Percentiles rank a stretch among this genome's conserved stretches.
These are phyloP conservation scores for Phaedon cochleariae DNA, from an alignment of 2,888 invertebrate genomes.

Conservation along the genomic window DNA sequence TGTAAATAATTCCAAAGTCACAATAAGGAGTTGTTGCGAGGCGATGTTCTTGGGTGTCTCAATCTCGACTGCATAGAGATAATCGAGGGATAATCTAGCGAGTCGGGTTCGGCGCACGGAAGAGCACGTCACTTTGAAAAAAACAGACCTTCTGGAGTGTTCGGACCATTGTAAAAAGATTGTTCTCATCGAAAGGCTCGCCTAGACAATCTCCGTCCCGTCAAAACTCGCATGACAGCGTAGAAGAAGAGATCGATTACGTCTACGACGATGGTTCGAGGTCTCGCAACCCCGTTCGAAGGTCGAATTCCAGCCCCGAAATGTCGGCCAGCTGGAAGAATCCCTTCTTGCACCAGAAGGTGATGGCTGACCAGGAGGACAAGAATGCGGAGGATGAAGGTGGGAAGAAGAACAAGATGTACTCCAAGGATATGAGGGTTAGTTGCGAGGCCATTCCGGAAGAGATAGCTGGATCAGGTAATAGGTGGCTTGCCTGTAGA, in stretches of 20 bases:
- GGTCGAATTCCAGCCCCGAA: constrained; percentile 92
- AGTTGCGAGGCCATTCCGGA: constrained; percentile 92
- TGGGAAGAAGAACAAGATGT: constrained; percentile 70
- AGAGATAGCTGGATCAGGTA: constrained; percentile 77
- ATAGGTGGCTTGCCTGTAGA: constrained; percentile 8
- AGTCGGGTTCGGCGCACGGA: neutral
- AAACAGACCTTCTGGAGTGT: constrained; percentile 8
- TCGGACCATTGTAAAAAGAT: neutral
- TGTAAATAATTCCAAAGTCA: too few species aligned
- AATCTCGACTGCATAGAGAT: too few species aligned
- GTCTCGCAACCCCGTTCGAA: constrained; percentile 82
- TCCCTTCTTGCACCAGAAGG: constrained; percentile 68
- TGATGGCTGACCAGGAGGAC: constrained; percentile 48
- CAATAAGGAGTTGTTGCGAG: too few species aligned
- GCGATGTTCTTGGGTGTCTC: too few species aligned
- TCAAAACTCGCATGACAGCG: constrained; percentile 66
- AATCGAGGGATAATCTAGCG: too few species aligned
- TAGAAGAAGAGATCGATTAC: constrained; percentile 64
- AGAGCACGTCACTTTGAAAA: neutral
- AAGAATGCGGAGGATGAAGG: constrained; percentile 54
- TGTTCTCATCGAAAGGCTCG: constrained; percentile 31
- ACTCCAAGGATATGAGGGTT: constrained; percentile 79
- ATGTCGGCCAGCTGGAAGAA: constrained; percentile 90
- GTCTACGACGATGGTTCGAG: constrained; percentile 59
- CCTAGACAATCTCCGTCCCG: constrained; percentile 62